phyloP scores from a whole-genome alignment of 2,113 vertebrate genomes.

The Gambusia affinis region DNA sequence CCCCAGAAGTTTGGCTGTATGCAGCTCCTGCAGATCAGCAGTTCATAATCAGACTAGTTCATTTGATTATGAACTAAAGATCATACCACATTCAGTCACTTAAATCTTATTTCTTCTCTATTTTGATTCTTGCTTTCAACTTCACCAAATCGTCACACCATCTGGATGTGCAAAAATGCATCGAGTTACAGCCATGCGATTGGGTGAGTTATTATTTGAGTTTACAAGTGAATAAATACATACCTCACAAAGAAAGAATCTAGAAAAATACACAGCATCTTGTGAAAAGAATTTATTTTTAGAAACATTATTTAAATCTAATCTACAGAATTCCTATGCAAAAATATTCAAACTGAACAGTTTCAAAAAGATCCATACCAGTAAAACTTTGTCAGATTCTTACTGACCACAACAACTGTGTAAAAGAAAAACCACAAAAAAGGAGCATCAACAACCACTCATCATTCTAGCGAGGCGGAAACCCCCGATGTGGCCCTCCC shows the following conservation, averaged over 20 bases:
- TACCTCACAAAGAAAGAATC: background rate
- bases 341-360: constrained; percentile 19
- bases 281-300: constrained; percentile 46
- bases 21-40: background rate
- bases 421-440: background rate
- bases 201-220: no score
- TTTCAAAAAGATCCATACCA: constrained; percentile 4
- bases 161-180: background rate
- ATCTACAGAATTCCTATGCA: background rate
- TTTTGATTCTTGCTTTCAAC: background rate
- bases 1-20: background rate
- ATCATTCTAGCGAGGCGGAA: constrained; percentile 85
- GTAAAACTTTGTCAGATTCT: background rate
- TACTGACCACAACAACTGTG: background rate
- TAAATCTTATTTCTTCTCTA: background rate
- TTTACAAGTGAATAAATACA: no score
- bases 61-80: background rate
- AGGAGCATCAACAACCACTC: background rate
- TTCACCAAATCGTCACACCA: background rate
- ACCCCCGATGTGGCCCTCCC: constrained; percentile 91
- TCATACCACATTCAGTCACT: background rate
- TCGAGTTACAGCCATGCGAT: no score
- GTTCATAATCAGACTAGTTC: background rate
- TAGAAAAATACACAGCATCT: background rate
- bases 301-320: constrained; percentile 5